Evolutionary conservation across 2,888 invertebrate genomes (phyloP), one percentile per base, ranked within the genome.

Genomic region (Diadegma fenestrale): DNA sequence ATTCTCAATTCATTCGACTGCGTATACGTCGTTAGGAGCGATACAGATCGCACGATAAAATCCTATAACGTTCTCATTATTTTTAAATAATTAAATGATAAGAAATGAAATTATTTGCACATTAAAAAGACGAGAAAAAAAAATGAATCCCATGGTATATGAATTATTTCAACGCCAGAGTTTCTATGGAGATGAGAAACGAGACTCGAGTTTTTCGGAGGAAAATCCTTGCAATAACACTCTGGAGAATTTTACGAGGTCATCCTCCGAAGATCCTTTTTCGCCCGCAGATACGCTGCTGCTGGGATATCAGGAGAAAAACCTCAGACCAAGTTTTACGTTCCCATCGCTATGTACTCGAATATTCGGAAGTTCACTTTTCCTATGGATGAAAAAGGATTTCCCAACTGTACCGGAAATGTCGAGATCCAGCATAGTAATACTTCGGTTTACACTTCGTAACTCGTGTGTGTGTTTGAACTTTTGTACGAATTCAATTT

Each of bases 301-400:
- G n/a, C 30, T 75, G 61, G 68, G 73, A 78, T 73, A 63, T 78
- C 61, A 51, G 33, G 68, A 69, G 77, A 37, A 10, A 81, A 68
- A 78, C 72, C 71, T 76, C 64, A 22, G 48, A 64, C 73, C 26
- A 58, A 81, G 48, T 81, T 69, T 41, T 78, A 43, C 66, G 77
- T 69, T 43, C 54, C 41, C 12, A 26, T 54, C 64, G 64, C 30
- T 63, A 30, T 63, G 69, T 78, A 78, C 48, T 77, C 41, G 61
- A 75, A 75, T 51, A 68, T 81, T 75, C 43, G 63, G 17, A 48
- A 64, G 73, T 78, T 84, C 71, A 63, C 45, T 45, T 63, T 33
- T 51, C 8, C 17, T 69, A n/a, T 51, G 37, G 45, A 72, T 76
- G 73, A 68, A 68, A 63, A 78, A 78, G 72, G 41, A 73, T 85